phyloP scores from a whole-genome alignment of 2,888 invertebrate genomes.

The Drosophila kanekoi region DNA sequence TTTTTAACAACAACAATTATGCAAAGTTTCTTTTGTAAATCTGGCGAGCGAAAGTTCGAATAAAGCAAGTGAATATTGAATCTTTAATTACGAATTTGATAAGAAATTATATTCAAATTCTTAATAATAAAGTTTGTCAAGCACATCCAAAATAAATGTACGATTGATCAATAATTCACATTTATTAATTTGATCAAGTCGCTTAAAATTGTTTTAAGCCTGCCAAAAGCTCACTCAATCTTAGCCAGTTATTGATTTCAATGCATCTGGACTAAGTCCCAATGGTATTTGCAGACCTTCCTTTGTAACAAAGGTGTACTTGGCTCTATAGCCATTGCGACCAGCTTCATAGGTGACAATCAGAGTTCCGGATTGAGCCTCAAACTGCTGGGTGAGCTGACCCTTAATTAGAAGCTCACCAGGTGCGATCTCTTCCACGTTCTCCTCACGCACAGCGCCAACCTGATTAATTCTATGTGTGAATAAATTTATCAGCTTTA shows the following conservation, averaged over 20 bases:
- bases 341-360: constrained; percentile 40
- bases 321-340: constrained; percentile 38
- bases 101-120: too few relatives aligned
- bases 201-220: not conserved
- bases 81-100: too few relatives aligned
- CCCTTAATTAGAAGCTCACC: constrained; percentile 33
- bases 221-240: not conserved
- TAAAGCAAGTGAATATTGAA: not conserved
- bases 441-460: constrained; percentile 32
- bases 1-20: constrained; percentile 30
- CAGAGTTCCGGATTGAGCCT: constrained; percentile 6
- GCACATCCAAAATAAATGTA: not conserved
- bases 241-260: constrained; percentile 31
- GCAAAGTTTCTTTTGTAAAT: constrained; percentile 17
- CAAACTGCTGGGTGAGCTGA: constrained; percentile 17
- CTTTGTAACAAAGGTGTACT: constrained; percentile 21
- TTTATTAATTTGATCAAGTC: not conserved
- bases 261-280: constrained; percentile 2
- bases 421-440: constrained; percentile 23
- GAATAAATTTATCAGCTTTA: not conserved
- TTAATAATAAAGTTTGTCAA: not conserved
- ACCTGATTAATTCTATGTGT: constrained; percentile 7
- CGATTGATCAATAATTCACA: not conserved
- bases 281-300: not conserved
- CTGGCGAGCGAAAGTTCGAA: not conserved